Evolutionary conservation across 2,113 vertebrate species (phyloP).

Genomic region (Caretta caretta): DNA sequence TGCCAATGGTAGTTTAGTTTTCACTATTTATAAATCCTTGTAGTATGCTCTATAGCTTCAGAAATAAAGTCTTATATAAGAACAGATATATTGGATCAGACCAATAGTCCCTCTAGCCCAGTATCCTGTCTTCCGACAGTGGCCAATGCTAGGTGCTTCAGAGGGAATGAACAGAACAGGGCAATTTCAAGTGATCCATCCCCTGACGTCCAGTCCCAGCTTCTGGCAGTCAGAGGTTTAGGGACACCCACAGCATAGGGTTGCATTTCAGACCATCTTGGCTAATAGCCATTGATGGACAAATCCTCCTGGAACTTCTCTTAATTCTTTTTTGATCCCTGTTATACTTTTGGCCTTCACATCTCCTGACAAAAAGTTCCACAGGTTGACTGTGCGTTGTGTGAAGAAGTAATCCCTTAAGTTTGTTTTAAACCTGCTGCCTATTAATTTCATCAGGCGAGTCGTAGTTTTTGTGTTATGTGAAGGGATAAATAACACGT

Average conservation of each 20-base stretch:
- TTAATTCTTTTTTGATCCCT: no score
- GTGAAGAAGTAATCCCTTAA: background rate
- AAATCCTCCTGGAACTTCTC: no score
- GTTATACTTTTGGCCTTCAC: no score
- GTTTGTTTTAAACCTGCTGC: background rate
- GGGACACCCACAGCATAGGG: background rate
- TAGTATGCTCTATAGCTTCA: conserved; percentile 11
- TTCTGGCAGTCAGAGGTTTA: background rate
- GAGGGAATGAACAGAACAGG: background rate
- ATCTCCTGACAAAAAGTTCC: no score
- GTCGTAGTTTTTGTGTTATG: background rate
- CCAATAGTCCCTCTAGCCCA: background rate
- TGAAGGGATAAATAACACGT: background rate
- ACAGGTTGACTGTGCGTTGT: no score
- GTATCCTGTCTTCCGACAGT: background rate
- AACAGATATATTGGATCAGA: background rate
- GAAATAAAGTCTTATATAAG: conserved; percentile 34
- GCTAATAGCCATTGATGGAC: background rate
- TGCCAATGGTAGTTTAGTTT: conserved; percentile 64
- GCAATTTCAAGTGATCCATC: background rate
- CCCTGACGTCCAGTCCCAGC: background rate
- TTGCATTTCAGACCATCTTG: background rate
- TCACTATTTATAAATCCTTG: conserved; percentile 59
- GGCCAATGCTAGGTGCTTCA: background rate
- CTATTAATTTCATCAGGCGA: background rate